Conservation (phyloP, 2,797 vertebrate species). For the Zonotrichia albicollis region DNA sequence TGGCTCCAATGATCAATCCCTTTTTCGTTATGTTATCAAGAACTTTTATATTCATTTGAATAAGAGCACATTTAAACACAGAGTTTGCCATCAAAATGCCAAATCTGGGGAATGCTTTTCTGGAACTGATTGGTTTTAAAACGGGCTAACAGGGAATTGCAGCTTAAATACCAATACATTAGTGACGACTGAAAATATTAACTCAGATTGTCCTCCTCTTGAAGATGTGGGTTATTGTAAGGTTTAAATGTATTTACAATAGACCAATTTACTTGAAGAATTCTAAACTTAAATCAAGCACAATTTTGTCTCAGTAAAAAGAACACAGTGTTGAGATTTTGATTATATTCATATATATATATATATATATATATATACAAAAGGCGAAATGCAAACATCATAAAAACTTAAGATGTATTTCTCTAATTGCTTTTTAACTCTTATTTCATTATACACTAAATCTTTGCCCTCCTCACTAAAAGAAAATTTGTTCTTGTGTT, state of each 20-base stretch:
- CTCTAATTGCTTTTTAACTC: not conserved
- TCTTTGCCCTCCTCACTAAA: not conserved
- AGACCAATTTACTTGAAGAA: not conserved
- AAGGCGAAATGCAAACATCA: not conserved
- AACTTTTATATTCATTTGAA: not conserved
- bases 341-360: not conserved
- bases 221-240: not conserved
- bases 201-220: not conserved
- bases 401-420: not conserved
- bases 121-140: not conserved
- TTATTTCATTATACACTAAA: slow-evolving; percentile 32
- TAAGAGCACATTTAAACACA: not conserved
- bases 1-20: not conserved
- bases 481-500: not conserved
- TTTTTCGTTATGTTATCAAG: not conserved
- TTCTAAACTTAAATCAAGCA: not conserved
- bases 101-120: not conserved
- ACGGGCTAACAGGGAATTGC: not conserved
- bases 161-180: accelerated
- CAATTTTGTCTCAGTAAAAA: not conserved
- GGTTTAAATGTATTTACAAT: not conserved
- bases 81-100: not conserved
- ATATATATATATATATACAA: not conserved
- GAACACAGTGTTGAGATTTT: not conserved
- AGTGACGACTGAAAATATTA: not conserved